Evolutionary conservation across 2,888 invertebrate genomes (phyloP).

Genomic region (Chymomyza amoena): DNA sequence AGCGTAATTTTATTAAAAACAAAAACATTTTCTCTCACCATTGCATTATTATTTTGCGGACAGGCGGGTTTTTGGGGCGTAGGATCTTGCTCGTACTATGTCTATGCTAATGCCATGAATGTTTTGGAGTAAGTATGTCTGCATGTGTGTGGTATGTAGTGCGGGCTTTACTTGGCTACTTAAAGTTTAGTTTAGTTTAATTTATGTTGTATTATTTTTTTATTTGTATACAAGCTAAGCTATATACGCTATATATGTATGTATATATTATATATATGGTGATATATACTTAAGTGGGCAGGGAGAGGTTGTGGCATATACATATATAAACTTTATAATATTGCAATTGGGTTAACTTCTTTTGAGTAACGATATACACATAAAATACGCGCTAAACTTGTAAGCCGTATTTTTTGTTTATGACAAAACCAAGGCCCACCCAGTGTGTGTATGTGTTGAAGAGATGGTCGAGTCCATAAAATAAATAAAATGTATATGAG

Average conservation of each 20-base stretch:
- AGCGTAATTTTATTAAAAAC: slow-evolving; percentile 67
- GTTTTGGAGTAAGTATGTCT: slow-evolving; percentile 16
- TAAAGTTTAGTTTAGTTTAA: slow-evolving; percentile 39
- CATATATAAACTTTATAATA: slow-evolving; percentile 51
- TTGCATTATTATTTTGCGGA: background rate
- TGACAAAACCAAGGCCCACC: slow-evolving; percentile 9
- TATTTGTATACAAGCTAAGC: slow-evolving; percentile 59
- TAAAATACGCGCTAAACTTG: slow-evolving; percentile 29
- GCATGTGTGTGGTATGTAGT: slow-evolving; percentile 11
- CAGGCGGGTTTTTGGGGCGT: background rate
- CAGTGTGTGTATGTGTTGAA: slow-evolving; percentile 9
- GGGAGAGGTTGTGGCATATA: slow-evolving; percentile 42
- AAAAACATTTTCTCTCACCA: slow-evolving; percentile 41
- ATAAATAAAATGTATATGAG: background rate
- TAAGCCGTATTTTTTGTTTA: background rate
- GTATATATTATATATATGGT: slow-evolving; percentile 43
- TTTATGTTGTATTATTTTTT: slow-evolving; percentile 22
- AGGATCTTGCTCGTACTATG: background rate
- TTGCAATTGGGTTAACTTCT: slow-evolving; percentile 58
- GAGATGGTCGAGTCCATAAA: background rate
- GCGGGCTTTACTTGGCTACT: slow-evolving; percentile 42
- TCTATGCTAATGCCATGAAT: slow-evolving; percentile 9
- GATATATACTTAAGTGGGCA: slow-evolving; percentile 36
- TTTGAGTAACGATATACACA: slow-evolving; percentile 48
- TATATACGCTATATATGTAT: slow-evolving; percentile 39